Evolutionary conservation across 1,140 invertebrate species (phyloP).

Genomic region (Pectinophora gossypiella): DNA sequence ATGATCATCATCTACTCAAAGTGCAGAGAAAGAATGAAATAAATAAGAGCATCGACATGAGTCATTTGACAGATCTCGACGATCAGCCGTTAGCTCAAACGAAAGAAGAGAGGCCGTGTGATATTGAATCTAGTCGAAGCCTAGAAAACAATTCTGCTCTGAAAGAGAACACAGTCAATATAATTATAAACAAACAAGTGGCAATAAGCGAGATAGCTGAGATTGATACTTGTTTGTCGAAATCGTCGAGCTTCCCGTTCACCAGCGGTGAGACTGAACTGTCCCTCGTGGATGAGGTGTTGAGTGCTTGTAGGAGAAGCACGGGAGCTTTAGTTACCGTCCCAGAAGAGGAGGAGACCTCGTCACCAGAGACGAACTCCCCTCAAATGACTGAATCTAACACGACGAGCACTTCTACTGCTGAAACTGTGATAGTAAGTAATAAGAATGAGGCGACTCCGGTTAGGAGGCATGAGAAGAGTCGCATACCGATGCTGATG

Average conservation of each 20-base stretch:
- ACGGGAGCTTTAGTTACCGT: slow-evolving; percentile 75
- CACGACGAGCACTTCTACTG: slow-evolving; percentile 80
- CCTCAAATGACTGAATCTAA: slow-evolving; percentile 79
- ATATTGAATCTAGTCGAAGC: slow-evolving; percentile 55
- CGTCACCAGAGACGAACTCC: slow-evolving; percentile 63
- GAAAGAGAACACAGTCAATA: slow-evolving; percentile 63
- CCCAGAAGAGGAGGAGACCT: slow-evolving; percentile 78
- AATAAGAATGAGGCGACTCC: slow-evolving; percentile 60
- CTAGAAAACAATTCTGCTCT: slow-evolving; percentile 51
- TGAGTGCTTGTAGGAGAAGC: slow-evolving; percentile 61
- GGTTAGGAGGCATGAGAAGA: slow-evolving; percentile 52
- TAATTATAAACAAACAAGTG: slow-evolving; percentile 46
- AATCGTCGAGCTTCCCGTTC: slow-evolving; percentile 54
- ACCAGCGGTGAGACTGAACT: slow-evolving; percentile 45
- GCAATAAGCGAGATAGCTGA: slow-evolving; percentile 34
- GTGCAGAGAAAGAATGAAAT: slow-evolving; percentile 73
- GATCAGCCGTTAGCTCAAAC: slow-evolving; percentile 24
- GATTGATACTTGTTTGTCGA: slow-evolving; percentile 34
- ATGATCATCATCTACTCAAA: slow-evolving; percentile 62
- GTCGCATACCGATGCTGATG: slow-evolving; percentile 64
- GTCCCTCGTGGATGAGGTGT: slow-evolving; percentile 64
- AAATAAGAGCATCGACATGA: slow-evolving; percentile 60
- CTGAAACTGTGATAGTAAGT: slow-evolving; percentile 77
- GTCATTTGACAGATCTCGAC: slow-evolving; percentile 28
- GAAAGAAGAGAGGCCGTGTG: slow-evolving; percentile 44